Base-by-base conservation (phyloP, 2,113 vertebrate species). In the Xerus inauris region DNA sequence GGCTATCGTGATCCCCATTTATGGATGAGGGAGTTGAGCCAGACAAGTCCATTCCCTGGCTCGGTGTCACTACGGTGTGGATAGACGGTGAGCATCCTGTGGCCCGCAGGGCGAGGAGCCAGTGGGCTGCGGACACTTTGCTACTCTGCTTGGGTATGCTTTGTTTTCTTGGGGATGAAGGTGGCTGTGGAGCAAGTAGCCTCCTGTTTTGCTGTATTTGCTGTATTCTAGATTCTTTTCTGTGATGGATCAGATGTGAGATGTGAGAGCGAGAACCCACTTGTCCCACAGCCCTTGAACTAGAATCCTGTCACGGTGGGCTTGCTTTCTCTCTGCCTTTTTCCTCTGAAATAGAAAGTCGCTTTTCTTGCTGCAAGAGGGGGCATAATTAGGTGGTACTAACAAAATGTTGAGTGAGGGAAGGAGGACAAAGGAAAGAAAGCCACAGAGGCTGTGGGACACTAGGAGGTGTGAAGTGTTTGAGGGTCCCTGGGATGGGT, bases 141-240 rank as follows among this genome's bases (percentile, higher is more conserved):
- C 73, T 75, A 26, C 26, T 20, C 26, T 26, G 51, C 73, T 75
- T 17, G 0, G 8, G 13, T 49, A 9, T 87, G 71, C 19, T 54
- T 28, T 14, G 4, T 40, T 87, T 65, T 40, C 32, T 19, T 24
- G 11, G 32, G 69, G 62, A 59, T 59, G 0, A 0, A 11, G 71
- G 32, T 62, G 42, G 26, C 22, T 5, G 0, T 4, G 1, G 8
- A 51, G 30, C 24, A 6, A 26, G 9, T 0, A n/a, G 47, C 38
- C 65, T 38, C 42, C n/a, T 1, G 1, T 16, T 76, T 19, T 14
- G 22, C 65, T 28, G 14, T 28, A 20, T 59, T 35, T 35, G 38
- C 30, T n/a, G 10, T 24, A 42, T 79, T 51, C 45, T 64, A 30
- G 54, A 38, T 22, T 40, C 28, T 77, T 71, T 54, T n/a, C 7